Percentiles rank a stretch among this genome's conserved stretches.
These are phyloP conservation scores for Zoanthus sansibaricus DNA, from an alignment of 92 coral and sea anemone species.

Conservation along the genomic window DNA sequence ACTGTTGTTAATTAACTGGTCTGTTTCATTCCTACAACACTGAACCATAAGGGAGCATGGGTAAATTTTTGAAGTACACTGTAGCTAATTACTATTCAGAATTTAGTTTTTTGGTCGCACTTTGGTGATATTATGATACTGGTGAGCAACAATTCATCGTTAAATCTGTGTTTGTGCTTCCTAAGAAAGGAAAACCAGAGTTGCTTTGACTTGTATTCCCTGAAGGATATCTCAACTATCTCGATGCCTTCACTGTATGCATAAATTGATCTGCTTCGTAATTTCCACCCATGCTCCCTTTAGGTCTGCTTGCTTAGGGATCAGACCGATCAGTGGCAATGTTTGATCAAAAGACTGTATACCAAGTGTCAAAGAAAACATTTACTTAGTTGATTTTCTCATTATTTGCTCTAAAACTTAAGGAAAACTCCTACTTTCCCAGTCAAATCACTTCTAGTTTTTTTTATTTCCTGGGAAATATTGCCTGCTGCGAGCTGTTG, in stretches of 20 bases:
- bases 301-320: constrained; percentile 28
- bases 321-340: constrained; percentile 31
- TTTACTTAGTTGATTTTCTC: constrained; percentile 14
- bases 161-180: constrained; percentile 21
- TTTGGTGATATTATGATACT: constrained; percentile 7
- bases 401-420: constrained; percentile 22
- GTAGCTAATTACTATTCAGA: constrained; percentile 13
- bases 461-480: constrained; percentile 27
- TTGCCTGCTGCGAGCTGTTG: constrained; percentile 30
- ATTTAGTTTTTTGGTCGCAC: constrained; percentile 14
- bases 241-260: constrained; percentile 26
- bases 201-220: constrained; percentile 25
- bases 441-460: constrained; percentile 21
- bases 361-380: constrained; percentile 26
- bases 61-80: constrained; percentile 12
- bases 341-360: constrained; percentile 26
- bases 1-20: constrained; percentile 13
- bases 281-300: constrained; percentile 26
- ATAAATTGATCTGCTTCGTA: constrained; percentile 15
- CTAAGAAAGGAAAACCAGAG: constrained; percentile 27
- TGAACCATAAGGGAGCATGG: constrained; percentile 16
- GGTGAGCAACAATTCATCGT: constrained; percentile 16
- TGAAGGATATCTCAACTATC: constrained; percentile 22
- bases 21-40: constrained; percentile 15
- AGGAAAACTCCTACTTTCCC: constrained; percentile 18